Conservation (phyloP, 2,113 vertebrate genomes). For the Nycticryphes semicollaris region DNA sequence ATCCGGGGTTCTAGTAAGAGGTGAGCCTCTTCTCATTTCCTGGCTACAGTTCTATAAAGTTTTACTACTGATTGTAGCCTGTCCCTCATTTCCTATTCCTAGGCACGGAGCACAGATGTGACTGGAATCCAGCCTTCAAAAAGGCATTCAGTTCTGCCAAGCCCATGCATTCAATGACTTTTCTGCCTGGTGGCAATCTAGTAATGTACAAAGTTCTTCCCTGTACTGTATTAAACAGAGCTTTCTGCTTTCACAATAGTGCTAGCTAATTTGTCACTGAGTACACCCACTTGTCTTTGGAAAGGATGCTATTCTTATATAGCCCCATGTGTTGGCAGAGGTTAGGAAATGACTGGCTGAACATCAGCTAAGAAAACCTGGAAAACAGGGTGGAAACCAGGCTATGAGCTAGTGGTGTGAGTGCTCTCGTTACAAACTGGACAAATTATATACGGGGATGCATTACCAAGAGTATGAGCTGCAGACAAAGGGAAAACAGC, state of each 20-base stretch:
- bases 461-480: background rate
- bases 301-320: background rate
- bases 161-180: background rate
- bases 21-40: background rate
- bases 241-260: background rate
- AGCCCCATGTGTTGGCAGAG: background rate
- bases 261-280: background rate
- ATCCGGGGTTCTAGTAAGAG: too few species aligned
- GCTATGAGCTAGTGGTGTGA: background rate
- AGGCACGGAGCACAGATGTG: accelerated
- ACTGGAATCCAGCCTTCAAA: constrained; percentile 1
- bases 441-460: background rate
- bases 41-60: background rate
- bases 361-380: background rate
- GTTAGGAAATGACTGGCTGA: background rate
- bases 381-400: background rate
- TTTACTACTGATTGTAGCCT: background rate
- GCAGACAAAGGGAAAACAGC: background rate
- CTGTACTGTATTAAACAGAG: background rate
- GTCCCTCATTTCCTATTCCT: background rate
- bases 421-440: background rate
- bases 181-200: background rate
- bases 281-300: background rate
- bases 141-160: background rate
- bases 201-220: background rate